These are phyloP conservation scores for Trissonchulus sp. DNA, from an alignment of 2,888 invertebrate genomes.

Conservation along the genomic window DNA sequence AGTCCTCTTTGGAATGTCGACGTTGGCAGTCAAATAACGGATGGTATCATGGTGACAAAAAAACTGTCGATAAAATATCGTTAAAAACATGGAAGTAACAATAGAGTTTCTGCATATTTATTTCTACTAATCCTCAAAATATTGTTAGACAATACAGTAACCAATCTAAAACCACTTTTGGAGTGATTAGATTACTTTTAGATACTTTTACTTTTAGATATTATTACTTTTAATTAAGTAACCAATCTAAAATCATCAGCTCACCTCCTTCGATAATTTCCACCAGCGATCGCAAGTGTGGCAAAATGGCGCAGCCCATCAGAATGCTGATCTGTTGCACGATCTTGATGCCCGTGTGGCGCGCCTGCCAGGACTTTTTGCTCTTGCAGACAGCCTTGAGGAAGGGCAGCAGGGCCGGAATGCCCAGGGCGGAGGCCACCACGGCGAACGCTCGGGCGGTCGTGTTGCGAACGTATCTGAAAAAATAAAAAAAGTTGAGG, in stretches of 20 bases:
- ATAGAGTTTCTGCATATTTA: too few species aligned
- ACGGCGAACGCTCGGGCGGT: constrained; percentile 99
- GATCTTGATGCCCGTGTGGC: constrained; percentile 98
- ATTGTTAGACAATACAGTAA: too few species aligned
- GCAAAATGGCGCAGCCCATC: constrained; percentile 98
- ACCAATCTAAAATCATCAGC: constrained; percentile 37
- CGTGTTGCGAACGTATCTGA: constrained; percentile 86
- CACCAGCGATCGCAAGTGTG: constrained; percentile 92
- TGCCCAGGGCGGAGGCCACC: constrained; percentile 95
- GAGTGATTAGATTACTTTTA: neutral
- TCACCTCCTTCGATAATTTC: constrained; percentile 98
- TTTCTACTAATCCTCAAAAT: too few species aligned
- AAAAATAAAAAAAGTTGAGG: constrained; percentile 36
- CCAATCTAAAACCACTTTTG: neutral
- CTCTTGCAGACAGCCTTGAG: constrained; percentile 97
- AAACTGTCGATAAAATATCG: too few species aligned
- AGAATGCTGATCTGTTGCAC: constrained; percentile 99
- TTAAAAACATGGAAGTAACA: too few species aligned
- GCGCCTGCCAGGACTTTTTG: constrained; percentile 98
- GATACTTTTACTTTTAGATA: neutral
- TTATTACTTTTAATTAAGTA: neutral
- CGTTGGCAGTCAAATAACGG: too few species aligned
- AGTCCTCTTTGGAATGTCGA: too few species aligned
- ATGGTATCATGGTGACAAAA: too few species aligned
- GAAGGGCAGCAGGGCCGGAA: constrained; percentile 92